Percentiles rank a stretch among this genome's conserved stretches.
Conservation (phyloP, 1,140 invertebrate species). For the Antheraea pernyi region DNA sequence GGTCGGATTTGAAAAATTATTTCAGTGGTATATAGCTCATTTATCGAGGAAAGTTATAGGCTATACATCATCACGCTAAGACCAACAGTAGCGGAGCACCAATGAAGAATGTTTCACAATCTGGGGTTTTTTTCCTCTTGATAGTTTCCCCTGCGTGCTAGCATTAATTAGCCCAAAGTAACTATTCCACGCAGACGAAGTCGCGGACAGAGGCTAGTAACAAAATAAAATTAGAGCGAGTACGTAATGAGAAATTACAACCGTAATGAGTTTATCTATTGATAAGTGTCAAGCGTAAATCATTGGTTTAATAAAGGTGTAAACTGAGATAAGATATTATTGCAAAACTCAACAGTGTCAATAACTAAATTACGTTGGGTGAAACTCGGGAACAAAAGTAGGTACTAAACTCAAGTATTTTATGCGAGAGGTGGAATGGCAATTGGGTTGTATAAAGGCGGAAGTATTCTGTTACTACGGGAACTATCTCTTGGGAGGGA, state of each 20-base stretch:
- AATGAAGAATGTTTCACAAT: no score
- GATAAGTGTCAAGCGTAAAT: constrained; percentile 25
- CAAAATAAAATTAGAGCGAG: not conserved
- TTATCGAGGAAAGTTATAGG: no score
- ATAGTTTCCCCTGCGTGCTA: no score
- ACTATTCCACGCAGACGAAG: no score
- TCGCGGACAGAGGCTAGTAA: no score
- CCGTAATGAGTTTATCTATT: constrained; percentile 19
- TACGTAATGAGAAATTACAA: not conserved
- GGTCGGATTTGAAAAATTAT: no score
- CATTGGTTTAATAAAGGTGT: constrained; percentile 21
- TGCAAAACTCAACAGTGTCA: constrained; percentile 16
- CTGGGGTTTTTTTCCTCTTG: no score
- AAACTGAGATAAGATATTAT: constrained; percentile 25
- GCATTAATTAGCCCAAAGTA: no score
- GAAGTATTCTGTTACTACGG: constrained; percentile 44
- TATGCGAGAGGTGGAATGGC: constrained; percentile 26
- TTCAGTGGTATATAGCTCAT: no score
- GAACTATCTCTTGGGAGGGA: constrained; percentile 23
- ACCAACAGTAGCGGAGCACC: no score
- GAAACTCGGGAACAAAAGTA: not conserved
- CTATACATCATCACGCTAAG: no score
- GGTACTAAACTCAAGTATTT: constrained; percentile 5
- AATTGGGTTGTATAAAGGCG: constrained; percentile 43
- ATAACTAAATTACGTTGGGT: not conserved